Conservation (phyloP, 1,140 invertebrate genomes). For the Saccostrea cuccullata region DNA sequence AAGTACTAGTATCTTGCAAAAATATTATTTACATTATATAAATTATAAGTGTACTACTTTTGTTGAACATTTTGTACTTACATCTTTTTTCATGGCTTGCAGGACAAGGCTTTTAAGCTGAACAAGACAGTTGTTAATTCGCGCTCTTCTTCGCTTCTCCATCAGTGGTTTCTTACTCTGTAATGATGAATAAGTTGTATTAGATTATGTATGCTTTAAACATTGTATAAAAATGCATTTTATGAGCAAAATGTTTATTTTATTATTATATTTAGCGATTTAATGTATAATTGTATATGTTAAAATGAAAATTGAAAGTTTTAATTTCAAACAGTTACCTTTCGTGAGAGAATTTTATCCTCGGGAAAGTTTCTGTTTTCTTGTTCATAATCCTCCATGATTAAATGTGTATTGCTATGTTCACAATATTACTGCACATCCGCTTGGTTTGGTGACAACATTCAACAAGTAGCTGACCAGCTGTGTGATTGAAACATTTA, state of each 20-base stretch:
- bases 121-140: constrained; percentile 91
- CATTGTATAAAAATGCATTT: no score
- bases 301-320: not conserved
- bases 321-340: constrained; percentile 35
- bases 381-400: constrained; percentile 47
- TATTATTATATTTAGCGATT: no score
- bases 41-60: no score
- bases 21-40: no score
- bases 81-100: constrained; percentile 85
- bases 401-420: constrained; percentile 27
- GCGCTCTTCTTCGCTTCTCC: constrained; percentile 90
- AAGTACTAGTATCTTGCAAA: no score
- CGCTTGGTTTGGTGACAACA: constrained; percentile 2
- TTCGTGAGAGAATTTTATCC: constrained; percentile 50
- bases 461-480: constrained; percentile 47
- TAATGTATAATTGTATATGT: not conserved
- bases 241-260: no score
- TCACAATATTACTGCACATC: constrained; percentile 18
- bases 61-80: constrained; percentile 46
- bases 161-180: constrained; percentile 95
- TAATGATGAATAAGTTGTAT: constrained; percentile 18
- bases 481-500: constrained; percentile 46
- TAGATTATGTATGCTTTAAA: not conserved
- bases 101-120: constrained; percentile 90
- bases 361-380: constrained; percentile 40